phyloP scores from a whole-genome alignment of 2,888 invertebrate genomes.

The Megalurothrips usitatus region DNA sequence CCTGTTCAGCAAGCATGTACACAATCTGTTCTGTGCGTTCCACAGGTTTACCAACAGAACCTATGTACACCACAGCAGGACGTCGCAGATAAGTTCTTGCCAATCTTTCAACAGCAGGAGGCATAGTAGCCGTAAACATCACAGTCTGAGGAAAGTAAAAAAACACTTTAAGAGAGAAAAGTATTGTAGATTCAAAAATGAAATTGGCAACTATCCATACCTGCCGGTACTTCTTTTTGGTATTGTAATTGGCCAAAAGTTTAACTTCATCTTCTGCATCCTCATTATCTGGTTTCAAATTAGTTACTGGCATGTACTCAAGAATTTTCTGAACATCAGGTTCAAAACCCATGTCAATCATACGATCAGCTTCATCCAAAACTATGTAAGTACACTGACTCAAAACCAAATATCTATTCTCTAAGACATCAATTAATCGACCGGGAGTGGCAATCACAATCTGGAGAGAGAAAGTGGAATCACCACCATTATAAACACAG shows the following conservation, averaged over 20 bases:
- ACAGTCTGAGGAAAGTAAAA: constrained; percentile 65
- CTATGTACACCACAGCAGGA: constrained; percentile 96
- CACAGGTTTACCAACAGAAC: constrained; percentile 93
- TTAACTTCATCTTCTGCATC: constrained; percentile 94
- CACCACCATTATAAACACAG: constrained; percentile 16
- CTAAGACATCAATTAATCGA: constrained; percentile 96
- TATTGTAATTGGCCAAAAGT: constrained; percentile 87
- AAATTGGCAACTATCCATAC: constrained; percentile 56
- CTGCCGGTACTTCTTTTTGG: constrained; percentile 95
- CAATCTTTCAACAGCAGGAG: constrained; percentile 92
- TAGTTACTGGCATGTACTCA: constrained; percentile 96
- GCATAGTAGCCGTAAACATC: constrained; percentile 99
- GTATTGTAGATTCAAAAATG: neutral
- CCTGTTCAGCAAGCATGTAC: constrained; percentile 89
- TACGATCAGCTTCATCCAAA: constrained; percentile 93
- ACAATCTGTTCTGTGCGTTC: constrained; percentile 98
- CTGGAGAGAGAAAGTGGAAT: constrained; percentile 45
- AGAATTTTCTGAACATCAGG: constrained; percentile 96
- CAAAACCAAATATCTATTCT: constrained; percentile 94
- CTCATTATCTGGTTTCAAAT: constrained; percentile 95
- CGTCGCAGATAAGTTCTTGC: constrained; percentile 91
- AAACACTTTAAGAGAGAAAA: constrained; percentile 22
- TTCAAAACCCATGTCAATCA: constrained; percentile 99
- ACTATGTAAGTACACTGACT: constrained; percentile 98
- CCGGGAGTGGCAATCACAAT: constrained; percentile 99